These are phyloP conservation scores for Pseudomyrmex dendroicus DNA, from an alignment of 1,140 invertebrate species.

Conservation along the genomic window DNA sequence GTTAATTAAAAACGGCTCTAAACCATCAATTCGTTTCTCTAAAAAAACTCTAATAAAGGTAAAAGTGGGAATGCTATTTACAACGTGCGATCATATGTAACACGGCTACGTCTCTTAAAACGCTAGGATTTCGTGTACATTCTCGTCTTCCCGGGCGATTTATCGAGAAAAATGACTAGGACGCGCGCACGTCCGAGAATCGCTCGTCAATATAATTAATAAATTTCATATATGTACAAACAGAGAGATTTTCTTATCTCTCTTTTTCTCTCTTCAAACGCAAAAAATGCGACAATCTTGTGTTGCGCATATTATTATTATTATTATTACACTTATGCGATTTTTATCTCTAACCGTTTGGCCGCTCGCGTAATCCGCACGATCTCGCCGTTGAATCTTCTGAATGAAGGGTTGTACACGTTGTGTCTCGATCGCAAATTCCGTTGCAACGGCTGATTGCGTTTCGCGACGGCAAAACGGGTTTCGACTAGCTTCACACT, in stretches of 20 bases:
- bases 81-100: constrained; percentile 62
- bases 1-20: constrained; percentile 59
- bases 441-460: constrained; percentile 42
- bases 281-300: constrained; percentile 6
- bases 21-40: constrained; percentile 20
- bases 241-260: neutral
- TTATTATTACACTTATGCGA: constrained; percentile 47
- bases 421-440: neutral
- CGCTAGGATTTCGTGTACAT: constrained; percentile 43
- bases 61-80: constrained; percentile 78
- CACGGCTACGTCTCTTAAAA: constrained; percentile 58
- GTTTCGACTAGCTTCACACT: constrained; percentile 83
- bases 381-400: constrained; percentile 26
- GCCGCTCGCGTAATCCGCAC: constrained; percentile 54
- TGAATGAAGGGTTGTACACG: neutral
- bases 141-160: constrained; percentile 21
- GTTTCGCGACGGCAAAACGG: constrained; percentile 73
- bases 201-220: neutral
- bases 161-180: constrained; percentile 65
- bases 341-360: constrained; percentile 67
- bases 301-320: neutral
- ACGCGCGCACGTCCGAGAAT: constrained; percentile 32
- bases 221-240: constrained; percentile 6
- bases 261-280: neutral
- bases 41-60: constrained; percentile 54